Evolutionary conservation across 2,797 vertebrate species (phyloP).

Genomic region (Siniperca obscura): DNA sequence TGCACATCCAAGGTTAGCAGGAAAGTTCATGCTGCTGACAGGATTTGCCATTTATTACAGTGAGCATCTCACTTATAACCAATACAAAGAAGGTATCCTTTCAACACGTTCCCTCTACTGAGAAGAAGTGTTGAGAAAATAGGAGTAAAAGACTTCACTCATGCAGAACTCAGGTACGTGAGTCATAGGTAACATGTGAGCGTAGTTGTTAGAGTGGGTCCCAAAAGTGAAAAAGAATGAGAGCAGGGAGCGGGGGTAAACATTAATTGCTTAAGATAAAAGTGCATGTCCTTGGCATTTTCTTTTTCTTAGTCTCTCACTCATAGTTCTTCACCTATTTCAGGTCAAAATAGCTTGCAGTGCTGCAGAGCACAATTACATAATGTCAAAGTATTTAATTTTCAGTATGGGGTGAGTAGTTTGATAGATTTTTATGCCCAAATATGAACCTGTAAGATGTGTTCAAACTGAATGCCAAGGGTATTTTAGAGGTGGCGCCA

Average conservation of each 20-base stretch:
- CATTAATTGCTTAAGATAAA: slow-evolving; percentile 18
- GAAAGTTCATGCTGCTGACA: slow-evolving; percentile 79
- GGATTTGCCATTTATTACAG: slow-evolving; percentile 77
- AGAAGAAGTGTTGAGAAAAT: slow-evolving; percentile 72
- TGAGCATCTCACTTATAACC: slow-evolving; percentile 64
- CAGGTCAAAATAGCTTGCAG: neutral
- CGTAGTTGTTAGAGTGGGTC: neutral
- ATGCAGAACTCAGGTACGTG: slow-evolving; percentile 59
- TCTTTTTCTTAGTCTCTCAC: neutral
- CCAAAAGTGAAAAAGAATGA: neutral
- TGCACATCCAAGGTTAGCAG: slow-evolving; percentile 66
- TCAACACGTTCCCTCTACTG: slow-evolving; percentile 72
- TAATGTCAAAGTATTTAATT: neutral
- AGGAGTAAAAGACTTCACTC: slow-evolving; percentile 62
- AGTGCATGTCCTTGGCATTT: neutral
- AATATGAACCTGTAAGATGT: neutral
- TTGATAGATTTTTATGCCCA: neutral
- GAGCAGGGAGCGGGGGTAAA: slow-evolving; percentile 1
- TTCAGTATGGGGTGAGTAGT: no score
- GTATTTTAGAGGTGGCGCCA: neutral
- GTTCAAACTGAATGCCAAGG: neutral
- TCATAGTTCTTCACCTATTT: neutral
- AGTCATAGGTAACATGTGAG: slow-evolving; percentile 42
- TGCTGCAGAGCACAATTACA: neutral
- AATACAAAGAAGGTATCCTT: slow-evolving; percentile 73